Evolutionary conservation across 2,797 vertebrate genomes (phyloP).

Genomic region (Perodicticus potto): DNA sequence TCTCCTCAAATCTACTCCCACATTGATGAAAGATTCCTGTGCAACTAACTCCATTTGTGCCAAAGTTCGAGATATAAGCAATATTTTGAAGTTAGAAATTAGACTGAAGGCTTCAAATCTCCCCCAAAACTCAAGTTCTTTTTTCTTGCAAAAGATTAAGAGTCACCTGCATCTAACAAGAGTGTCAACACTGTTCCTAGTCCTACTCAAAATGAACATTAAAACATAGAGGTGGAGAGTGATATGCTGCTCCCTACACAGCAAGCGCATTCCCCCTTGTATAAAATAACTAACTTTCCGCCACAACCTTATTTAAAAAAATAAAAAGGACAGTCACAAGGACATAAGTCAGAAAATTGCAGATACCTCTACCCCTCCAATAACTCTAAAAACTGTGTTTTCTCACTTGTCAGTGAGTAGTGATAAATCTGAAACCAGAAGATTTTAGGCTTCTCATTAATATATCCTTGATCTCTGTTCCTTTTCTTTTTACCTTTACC

Average conservation of each 20-base stretch:
- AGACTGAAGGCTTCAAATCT: slow-evolving; percentile 91
- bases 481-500: slow-evolving; percentile 93
- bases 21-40: not conserved
- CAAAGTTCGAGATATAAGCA: slow-evolving; percentile 79
- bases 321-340: not conserved
- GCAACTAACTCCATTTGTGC: slow-evolving; percentile 54
- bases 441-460: slow-evolving; percentile 92
- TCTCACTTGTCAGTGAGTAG: slow-evolving; percentile 85
- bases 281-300: slow-evolving; percentile 66
- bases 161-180: slow-evolving; percentile 92
- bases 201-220: slow-evolving; percentile 69
- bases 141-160: slow-evolving; percentile 92
- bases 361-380: slow-evolving; percentile 62
- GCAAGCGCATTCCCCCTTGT: slow-evolving; percentile 61
- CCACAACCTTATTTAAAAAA: slow-evolving; percentile 74
- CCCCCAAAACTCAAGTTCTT: slow-evolving; percentile 93
- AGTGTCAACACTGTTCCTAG: slow-evolving; percentile 79
- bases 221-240: slow-evolving; percentile 78
- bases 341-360: slow-evolving; percentile 66
- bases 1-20: slow-evolving; percentile 50
- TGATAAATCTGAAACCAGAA: slow-evolving; percentile 91
- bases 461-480: slow-evolving; percentile 87
- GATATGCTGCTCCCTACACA: slow-evolving; percentile 69
- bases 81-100: slow-evolving; percentile 86
- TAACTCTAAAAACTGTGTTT: slow-evolving; percentile 86